These are phyloP conservation scores for Bombycilla garrulus DNA, from an alignment of 2,113 vertebrate genomes.

Conservation along the genomic window DNA sequence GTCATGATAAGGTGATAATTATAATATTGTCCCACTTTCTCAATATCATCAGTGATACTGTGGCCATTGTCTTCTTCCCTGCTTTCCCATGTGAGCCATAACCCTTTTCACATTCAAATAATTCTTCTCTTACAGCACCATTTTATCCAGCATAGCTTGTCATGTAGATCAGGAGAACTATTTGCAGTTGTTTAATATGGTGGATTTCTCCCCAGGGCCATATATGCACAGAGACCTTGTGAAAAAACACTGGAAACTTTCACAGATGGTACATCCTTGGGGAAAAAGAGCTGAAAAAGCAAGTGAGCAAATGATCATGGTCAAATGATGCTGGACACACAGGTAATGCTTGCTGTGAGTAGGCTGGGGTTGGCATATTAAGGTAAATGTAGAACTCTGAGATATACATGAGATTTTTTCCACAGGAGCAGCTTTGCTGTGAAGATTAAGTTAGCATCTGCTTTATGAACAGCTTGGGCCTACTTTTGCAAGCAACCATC, in stretches of 20 bases:
- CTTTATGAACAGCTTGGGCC: not conserved
- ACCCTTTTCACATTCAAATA: not conserved
- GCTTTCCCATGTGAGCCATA: not conserved
- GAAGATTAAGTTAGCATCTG: not conserved
- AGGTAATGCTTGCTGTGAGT: not conserved
- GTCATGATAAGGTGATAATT: not conserved
- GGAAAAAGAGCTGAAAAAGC: not conserved
- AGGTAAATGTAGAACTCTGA: not conserved
- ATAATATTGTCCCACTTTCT: not conserved
- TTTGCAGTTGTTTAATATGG: conserved; percentile 3
- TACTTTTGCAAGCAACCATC: not conserved
- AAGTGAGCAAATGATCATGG: not conserved
- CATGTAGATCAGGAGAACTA: not conserved
- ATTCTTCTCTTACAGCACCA: not conserved
- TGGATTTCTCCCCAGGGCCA: conserved; percentile 11
- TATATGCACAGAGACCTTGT: not conserved
- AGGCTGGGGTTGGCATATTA: not conserved
- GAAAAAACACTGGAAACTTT: not conserved
- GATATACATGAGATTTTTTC: not conserved
- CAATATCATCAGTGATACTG: not conserved
- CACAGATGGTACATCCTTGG: not conserved
- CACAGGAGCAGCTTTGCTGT: not conserved
- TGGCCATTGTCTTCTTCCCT: not conserved
- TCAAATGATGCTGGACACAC: not conserved
- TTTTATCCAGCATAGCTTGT: not conserved